Conservation (phyloP, 1,140 invertebrate species). For the Monomorium pharaonis region DNA sequence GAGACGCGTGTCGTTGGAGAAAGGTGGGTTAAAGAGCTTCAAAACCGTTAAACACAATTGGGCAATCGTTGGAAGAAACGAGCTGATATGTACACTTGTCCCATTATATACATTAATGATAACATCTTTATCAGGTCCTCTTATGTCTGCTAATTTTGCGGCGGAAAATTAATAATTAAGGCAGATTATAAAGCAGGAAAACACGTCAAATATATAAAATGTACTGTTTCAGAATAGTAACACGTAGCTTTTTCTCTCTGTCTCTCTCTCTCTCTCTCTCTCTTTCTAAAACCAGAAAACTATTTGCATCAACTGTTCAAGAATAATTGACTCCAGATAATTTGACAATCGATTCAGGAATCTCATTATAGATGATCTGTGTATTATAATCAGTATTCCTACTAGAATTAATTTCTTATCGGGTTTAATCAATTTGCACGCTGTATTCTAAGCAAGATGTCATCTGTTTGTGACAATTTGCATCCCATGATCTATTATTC, state of each 20-base stretch:
- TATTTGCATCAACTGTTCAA: neutral
- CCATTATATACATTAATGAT: neutral
- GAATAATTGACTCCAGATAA: neutral
- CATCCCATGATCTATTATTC: neutral
- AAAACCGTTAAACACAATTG: conserved; percentile 58
- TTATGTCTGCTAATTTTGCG: neutral
- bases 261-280: neutral
- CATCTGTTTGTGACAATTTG: neutral
- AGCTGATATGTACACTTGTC: neutral
- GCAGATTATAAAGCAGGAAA: neutral
- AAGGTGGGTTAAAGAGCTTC: conserved; percentile 42
- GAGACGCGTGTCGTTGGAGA: conserved; percentile 14
- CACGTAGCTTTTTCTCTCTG: neutral
- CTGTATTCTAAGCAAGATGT: neutral
- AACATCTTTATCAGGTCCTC: neutral
- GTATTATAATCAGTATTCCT: neutral
- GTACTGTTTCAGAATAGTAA: neutral
- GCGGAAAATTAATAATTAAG: neutral
- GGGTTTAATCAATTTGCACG: neutral
- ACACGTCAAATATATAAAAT: neutral
- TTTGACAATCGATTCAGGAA: neutral
- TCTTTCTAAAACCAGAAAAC: neutral
- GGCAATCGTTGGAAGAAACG: conserved; percentile 5
- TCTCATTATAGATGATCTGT: neutral
- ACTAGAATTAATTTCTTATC: neutral